These are phyloP conservation scores for Aphodius sticticus DNA, from an alignment of 2,888 invertebrate genomes.

Conservation along the genomic window DNA sequence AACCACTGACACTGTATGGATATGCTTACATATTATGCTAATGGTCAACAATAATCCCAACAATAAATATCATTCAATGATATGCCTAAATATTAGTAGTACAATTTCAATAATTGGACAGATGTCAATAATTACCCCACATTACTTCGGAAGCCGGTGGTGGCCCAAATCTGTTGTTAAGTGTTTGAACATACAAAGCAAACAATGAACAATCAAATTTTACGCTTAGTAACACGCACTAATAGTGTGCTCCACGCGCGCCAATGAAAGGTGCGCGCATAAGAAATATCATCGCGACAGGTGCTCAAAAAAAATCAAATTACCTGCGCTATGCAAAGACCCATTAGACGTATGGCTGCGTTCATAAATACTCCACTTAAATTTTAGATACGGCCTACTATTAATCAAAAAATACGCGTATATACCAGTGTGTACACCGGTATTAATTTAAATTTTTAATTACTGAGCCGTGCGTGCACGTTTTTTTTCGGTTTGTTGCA, in stretches of 20 bases:
- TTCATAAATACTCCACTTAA: constrained; percentile 4
- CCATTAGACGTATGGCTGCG: neutral
- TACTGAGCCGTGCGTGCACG: constrained; percentile 21
- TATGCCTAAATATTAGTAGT: neutral
- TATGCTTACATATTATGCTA: no score
- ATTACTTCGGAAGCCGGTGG: neutral
- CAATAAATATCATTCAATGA: neutral
- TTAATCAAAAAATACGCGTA: constrained; percentile 30
- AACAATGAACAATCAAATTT: neutral
- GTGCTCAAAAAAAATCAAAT: constrained; percentile 4
- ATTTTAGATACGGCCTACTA: constrained; percentile 11
- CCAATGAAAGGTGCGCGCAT: neutral
- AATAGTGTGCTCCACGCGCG: neutral
- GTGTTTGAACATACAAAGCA: neutral
- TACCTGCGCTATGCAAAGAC: neutral
- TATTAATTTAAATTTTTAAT: constrained; percentile 36
- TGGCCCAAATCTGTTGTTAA: neutral
- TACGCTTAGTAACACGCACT: neutral
- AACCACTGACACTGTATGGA: no score
- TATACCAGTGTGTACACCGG: constrained; percentile 17
- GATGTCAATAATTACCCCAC: neutral
- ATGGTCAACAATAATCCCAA: no score
- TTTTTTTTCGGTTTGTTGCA: constrained; percentile 13
- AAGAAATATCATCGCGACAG: neutral
- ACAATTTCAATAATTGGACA: neutral